Evolutionary conservation across 2,797 vertebrate species (phyloP).

Genomic region (Onychomys arenicola): DNA sequence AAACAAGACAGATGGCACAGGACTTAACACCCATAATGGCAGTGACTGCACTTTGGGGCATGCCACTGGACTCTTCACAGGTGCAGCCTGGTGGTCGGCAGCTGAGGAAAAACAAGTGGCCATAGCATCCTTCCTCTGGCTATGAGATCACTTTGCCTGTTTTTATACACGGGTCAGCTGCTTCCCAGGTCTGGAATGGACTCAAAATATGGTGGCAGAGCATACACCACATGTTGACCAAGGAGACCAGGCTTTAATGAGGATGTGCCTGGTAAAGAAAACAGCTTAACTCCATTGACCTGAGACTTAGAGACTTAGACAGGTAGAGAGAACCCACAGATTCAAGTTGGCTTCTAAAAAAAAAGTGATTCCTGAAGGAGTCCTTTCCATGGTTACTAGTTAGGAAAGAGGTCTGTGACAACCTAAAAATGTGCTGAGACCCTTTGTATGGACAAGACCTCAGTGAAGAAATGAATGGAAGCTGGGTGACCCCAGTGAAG

Average conservation of each 20-base stretch:
- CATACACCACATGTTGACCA: too few relatives aligned
- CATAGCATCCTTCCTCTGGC: not conserved
- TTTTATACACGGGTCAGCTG: not conserved
- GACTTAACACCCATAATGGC: conserved; percentile 53
- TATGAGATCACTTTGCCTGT: not conserved
- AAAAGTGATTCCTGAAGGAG: not conserved
- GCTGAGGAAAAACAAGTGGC: conserved; percentile 27
- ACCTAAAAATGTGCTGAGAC: not conserved
- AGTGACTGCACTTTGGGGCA: not conserved
- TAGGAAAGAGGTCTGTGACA: not conserved
- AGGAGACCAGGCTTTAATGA: not conserved
- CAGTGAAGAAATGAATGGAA: not conserved
- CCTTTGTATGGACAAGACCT: not conserved
- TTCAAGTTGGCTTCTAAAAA: conserved; percentile 3
- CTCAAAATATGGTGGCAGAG: not conserved
- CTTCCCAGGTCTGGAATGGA: not conserved
- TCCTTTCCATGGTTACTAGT: not conserved
- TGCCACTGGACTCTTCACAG: conserved; percentile 38
- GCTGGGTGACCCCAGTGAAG: not conserved
- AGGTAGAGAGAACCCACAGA: not conserved
- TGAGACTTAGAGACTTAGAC: conserved; percentile 1
- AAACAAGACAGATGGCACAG: conserved; percentile 63
- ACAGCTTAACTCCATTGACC: not conserved
- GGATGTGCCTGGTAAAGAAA: not conserved
- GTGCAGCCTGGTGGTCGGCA: not conserved